Evolutionary conservation across 2,113 vertebrate species (phyloP).

Genomic region (Centropus unirufus): DNA sequence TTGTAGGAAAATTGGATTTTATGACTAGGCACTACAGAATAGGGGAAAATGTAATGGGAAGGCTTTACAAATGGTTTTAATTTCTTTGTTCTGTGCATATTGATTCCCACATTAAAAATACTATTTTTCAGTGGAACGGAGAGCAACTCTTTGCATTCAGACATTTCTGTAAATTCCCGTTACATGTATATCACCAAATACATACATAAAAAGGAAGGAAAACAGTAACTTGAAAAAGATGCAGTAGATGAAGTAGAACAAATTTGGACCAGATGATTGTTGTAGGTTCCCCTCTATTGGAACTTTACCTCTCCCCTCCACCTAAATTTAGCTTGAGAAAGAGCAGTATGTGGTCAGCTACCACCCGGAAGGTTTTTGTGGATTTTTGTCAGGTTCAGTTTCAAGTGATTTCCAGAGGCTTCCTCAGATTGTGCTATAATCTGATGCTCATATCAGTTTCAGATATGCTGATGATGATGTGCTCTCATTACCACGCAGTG

Average conservation of each 20-base stretch:
- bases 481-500: rapidly evolving
- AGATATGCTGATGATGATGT: not conserved
- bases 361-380: not conserved
- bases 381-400: not conserved
- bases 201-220: not conserved
- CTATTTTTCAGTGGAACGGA: not conserved
- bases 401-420: not conserved
- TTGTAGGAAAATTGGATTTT: not conserved
- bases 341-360: not conserved
- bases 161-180: not conserved
- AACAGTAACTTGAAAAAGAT: not conserved
- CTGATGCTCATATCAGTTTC: no score
- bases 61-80: not conserved
- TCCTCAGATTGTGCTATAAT: not conserved
- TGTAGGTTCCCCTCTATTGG: no score
- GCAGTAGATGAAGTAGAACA: not conserved
- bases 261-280: no score
- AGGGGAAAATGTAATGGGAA: not conserved
- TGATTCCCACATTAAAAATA: not conserved
- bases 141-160: not conserved
- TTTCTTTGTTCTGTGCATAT: not conserved
- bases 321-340: not conserved
- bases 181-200: not conserved
- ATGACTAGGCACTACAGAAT: not conserved
- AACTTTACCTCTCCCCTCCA: no score